Base-by-base conservation (phyloP, 2,888 invertebrate genomes). In the Dynastes tityus region DNA sequence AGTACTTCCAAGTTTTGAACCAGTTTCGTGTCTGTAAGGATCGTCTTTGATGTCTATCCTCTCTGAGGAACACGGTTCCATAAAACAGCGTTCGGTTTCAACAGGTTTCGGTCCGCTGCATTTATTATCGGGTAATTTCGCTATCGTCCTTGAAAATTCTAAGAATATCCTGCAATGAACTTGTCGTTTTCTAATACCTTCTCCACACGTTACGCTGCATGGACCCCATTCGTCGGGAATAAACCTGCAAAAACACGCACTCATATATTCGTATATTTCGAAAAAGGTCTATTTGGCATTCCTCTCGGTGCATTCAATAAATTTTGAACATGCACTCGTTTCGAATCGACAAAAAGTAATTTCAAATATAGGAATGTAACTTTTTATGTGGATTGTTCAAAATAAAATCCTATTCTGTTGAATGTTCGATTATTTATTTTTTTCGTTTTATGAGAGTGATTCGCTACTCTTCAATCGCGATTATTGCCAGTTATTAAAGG, bases 131-230 rank as follows among this genome's bases (percentile, higher is more conserved):
- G 97, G 96, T 9, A 98, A 90, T 83, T 95, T 95, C 4, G 96
- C 96, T 75, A 96, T 94, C 0, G 97, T 97, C 82, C 95, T 92
- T 78, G 97, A 96, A 88, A 97, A 97, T 88, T 97, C 97, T 80
- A 98, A 90, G 89, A 96, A 97, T 84, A 98, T 97, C 90, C 96
- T 97, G 90, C 99, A 99, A 84, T 95, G 94, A n/a, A 97, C 97
- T 84, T 94, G 93, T 49, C 98, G 93, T 81, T 93, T 94, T n/a
- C 95, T 91, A 83, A 95, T 91, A 0, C 98, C 98, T 87, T 96
- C 95, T 0, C 98, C 98, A 87, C 98, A 89, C 6, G 87, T 85
- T 0, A 84, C 87, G 84, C 96, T 97, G 90, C 98, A 99, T 0
- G 95, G 93, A 1, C 97, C 94, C 98, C 98, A 98, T 76, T 96